Evolutionary conservation across 2,888 invertebrate genomes (phyloP).

Genomic region (Macrophya annulata): DNA sequence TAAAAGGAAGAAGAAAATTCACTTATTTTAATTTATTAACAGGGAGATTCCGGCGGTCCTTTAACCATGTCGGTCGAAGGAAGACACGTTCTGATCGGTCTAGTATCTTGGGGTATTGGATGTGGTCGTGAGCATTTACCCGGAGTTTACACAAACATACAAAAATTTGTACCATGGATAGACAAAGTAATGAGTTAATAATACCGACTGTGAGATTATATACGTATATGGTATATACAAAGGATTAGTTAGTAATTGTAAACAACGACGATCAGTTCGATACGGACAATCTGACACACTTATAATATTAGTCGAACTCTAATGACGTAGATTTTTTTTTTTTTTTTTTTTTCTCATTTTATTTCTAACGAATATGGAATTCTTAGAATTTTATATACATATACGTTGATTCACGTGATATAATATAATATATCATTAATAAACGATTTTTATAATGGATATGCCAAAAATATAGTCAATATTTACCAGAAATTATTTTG

Average conservation of each 20-base stretch:
- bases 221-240: not conserved
- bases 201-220: not conserved
- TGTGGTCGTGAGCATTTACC: conserved; percentile 95
- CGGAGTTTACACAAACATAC: conserved; percentile 95
- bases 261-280: not conserved
- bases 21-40: conserved; percentile 50
- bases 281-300: not conserved
- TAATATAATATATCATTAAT: not conserved
- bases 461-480: conserved; percentile 50
- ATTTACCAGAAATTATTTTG: not conserved
- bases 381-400: conserved; percentile 1
- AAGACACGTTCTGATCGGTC: conserved; percentile 91
- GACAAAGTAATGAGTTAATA: conserved; percentile 88
- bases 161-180: conserved; percentile 95
- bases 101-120: conserved; percentile 96
- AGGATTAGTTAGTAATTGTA: not conserved
- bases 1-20: not conserved
- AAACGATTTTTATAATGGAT: not conserved
- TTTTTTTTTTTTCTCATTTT: not conserved
- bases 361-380: not conserved
- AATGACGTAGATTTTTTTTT: no score
- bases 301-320: not conserved
- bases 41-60: conserved; percentile 91
- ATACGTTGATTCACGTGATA: no score
- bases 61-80: conserved; percentile 93